Base-by-base conservation (phyloP, 64 coral and sea anemone genomes). In the Montipora capricornis region DNA sequence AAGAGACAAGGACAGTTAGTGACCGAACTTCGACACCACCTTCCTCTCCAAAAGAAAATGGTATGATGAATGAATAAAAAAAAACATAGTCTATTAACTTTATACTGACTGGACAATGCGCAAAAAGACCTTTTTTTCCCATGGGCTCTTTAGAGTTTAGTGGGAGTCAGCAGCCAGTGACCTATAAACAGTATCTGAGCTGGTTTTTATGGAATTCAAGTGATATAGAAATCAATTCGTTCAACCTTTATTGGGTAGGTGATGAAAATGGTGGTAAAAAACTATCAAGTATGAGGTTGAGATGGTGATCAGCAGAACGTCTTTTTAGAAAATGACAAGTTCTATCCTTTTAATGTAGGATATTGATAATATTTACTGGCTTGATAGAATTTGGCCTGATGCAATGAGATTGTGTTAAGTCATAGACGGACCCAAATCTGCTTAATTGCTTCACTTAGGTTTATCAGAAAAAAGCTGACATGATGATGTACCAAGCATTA, bases 1-100 rank as follows among this genome's bases (percentile, higher is more conserved):
- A 86, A 44, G 82, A 86, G 47, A 73, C 82, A 86, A 70, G 66
- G 29, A 86, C 82, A 6, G 82, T 86, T 15, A 86, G 82, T 46
- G 66, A 49, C 15, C 15, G 46, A 17, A n/a, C 64, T 73, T 86
- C 82, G 17, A 49, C 64, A 9, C 60, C 82, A 20, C 45, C 61
- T 20, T 70, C 37, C 17, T 50, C 62, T n/a, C 66, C 66, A 50
- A 19, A 86, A 86, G 66, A 71, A 47, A 26, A 66, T 22, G 82
- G 82, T 86, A 86, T 71, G 82, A 86, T 19, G 60, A 26, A 15
- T 5, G 29, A 37, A 37, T 5, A 12, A 59, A 29, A 9, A 61
- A 15, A 82, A 57, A 57, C 3, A 57, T 57, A 57, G 11, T 11
- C 53, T 11, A 57, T 6, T 57, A 11, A 57, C 53, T 11, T 11